A percentile compares a stretch with the other conserved stretches of the same genome.
Evolutionary conservation across 2,113 vertebrate species (phyloP).

Genomic region (Aramus guarauna): DNA sequence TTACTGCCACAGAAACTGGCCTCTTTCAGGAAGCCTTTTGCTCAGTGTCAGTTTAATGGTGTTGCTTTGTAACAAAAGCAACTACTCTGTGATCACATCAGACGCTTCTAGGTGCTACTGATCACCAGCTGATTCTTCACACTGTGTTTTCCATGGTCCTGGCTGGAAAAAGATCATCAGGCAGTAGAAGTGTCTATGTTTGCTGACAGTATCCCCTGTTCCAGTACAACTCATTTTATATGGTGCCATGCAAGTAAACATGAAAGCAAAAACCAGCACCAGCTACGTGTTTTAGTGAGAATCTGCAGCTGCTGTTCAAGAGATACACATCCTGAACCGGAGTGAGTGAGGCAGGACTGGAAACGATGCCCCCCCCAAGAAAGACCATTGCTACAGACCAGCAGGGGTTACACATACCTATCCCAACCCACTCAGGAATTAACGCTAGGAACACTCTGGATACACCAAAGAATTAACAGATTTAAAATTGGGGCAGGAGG

Average conservation of each 20-base stretch:
- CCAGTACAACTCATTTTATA: not conserved
- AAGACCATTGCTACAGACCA: not conserved
- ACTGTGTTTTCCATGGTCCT: not conserved
- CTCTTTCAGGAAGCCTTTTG: not conserved
- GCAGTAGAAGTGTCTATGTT: not conserved
- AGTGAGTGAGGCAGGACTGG: not conserved
- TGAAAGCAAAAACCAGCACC: not conserved
- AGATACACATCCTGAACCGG: not conserved
- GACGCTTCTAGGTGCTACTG: not conserved
- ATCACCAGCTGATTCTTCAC: not conserved
- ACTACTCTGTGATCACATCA: not conserved
- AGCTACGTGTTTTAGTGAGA: not conserved
- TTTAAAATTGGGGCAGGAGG: not conserved
- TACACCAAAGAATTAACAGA: not conserved
- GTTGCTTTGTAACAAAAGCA: not conserved
- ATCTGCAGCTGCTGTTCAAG: not conserved
- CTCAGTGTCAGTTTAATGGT: not conserved
- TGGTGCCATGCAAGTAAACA: not conserved
- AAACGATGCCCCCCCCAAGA: not conserved
- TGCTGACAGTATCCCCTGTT: not conserved
- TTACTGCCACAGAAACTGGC: not conserved
- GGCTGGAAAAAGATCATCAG: not conserved
- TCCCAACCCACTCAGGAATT: not conserved
- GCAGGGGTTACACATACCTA: not conserved
- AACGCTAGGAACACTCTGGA: not conserved